Evolutionary conservation across 2,888 invertebrate species (phyloP).

Genomic region (Nemurella pictetii): DNA sequence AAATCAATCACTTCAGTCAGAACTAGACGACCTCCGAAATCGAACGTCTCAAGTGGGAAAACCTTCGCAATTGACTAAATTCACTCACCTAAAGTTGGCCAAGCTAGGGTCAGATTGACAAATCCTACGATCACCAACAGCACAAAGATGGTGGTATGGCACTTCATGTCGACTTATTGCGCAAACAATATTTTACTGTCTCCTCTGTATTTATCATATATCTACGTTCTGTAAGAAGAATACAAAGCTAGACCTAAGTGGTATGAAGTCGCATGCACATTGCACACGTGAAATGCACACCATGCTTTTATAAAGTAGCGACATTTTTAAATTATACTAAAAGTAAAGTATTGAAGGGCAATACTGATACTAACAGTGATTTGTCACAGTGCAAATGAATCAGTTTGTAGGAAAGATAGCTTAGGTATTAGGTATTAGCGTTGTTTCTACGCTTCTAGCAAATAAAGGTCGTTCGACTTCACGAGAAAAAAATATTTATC

Average conservation of each 20-base stretch:
- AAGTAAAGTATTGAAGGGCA: background rate
- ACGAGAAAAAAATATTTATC: background rate
- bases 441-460: background rate
- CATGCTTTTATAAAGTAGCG: too few relatives aligned
- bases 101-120: background rate
- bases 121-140: background rate
- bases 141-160: background rate
- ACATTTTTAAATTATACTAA: too few relatives aligned
- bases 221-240: too few relatives aligned
- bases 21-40: background rate
- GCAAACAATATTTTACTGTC: too few relatives aligned
- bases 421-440: too few relatives aligned
- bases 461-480: background rate
- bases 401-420: background rate
- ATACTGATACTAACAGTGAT: too few relatives aligned
- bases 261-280: too few relatives aligned
- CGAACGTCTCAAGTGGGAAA: background rate
- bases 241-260: background rate
- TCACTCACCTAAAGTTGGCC: background rate
- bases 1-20: too few relatives aligned
- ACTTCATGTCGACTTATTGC: too few relatives aligned
- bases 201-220: background rate
- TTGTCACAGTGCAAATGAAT: background rate
- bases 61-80: background rate
- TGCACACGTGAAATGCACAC: too few relatives aligned